Evolutionary conservation across 2,797 vertebrate species (phyloP), one percentile per base, ranked within the genome.

Genomic region (Cossypha dichroa): DNA sequence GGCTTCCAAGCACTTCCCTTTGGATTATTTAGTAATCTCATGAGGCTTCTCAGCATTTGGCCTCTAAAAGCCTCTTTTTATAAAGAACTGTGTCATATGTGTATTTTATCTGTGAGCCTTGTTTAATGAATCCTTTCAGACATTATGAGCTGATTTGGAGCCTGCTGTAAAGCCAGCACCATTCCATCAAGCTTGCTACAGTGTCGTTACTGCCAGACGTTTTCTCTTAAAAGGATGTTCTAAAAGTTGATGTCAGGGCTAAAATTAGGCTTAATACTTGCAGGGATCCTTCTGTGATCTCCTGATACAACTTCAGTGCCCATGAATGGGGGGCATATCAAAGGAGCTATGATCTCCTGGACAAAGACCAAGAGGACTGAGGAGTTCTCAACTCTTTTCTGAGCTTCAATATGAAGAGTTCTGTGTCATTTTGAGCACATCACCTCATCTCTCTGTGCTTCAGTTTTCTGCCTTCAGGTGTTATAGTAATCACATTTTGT

Each of bases 211-310:
- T 84, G 43, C 59, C 64, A 67, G 18, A 23, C 26, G 13, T 78
- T 86, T 96, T 88, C 62, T 94, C 73, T 82, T 73, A 85, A 80
- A 93, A 55, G 60, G n/a, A 33, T 90, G 48, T 69, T 94, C 67
- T 73, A 55, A 67, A 84, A 78, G 67, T 56, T 69, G 51, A 69
- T 73, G 48, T 75, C 2, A 5, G 38, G 29, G 52, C 58, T 92
- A 79, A 91, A 94, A 69, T 85, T 76, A 85, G 20, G 52, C 22
- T 52, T 58, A 82, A 88, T 59, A 67, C 38, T 80, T 94, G 38
- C 46, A 64, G 22, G 14, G 59, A 56, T 79, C 40, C 21, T 81
- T 84, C 62, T 88, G 56, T 69, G 76, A 64, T 75, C 38, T 80
- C 58, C 45, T 48, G n/a, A 73, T 52, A 78, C 34, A 68, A 67